Conservation (phyloP, 2,113 vertebrate species). For the Chlamydotis undulata region DNA sequence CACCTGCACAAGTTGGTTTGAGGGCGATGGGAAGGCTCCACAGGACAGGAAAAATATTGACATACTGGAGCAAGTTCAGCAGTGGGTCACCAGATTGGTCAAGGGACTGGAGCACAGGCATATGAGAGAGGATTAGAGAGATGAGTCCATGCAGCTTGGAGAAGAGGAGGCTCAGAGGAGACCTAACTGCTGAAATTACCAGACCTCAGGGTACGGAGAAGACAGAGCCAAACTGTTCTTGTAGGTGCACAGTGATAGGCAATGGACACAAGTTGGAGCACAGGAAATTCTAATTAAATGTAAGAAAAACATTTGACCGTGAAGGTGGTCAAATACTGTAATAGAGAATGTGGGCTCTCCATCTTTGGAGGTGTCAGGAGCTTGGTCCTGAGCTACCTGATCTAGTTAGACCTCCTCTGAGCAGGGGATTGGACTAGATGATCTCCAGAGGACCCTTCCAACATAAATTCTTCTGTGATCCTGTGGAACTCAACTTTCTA, state of each 20-base stretch:
- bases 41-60: background rate
- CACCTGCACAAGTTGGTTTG: background rate
- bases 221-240: background rate
- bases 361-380: no score
- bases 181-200: background rate
- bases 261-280: background rate
- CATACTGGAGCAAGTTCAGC: background rate
- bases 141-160: background rate
- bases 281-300: background rate
- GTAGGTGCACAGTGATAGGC: background rate
- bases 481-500: background rate
- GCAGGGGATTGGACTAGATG: background rate
- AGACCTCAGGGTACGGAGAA: background rate
- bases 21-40: background rate
- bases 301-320: no score
- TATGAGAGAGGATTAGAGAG: background rate
- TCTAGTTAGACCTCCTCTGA: no score
- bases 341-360: no score
- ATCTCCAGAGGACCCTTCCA: background rate
- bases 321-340: no score
- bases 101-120: background rate
- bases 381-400: no score
- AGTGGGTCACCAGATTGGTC: background rate
- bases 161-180: background rate
- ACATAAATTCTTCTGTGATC: background rate